phyloP scores from a whole-genome alignment of 2,113 vertebrate species.

The Forbesichthys papilliferus region DNA sequence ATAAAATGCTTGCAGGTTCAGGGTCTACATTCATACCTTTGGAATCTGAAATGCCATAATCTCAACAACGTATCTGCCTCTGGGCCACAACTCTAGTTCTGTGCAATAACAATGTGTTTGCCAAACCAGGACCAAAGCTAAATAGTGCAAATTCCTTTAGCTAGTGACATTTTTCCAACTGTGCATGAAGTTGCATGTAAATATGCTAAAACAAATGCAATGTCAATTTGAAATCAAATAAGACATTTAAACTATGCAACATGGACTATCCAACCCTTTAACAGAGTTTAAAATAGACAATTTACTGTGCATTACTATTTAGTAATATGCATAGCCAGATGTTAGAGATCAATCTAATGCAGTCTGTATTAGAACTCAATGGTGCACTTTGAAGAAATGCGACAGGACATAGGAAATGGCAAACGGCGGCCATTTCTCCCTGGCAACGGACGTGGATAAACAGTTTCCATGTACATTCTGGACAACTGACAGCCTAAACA shows the following conservation, averaged over 20 bases:
- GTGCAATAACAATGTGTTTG: constrained; percentile 42
- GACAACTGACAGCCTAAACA: constrained; percentile 37
- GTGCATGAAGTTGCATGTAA: background rate
- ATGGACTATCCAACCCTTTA: too few relatives aligned
- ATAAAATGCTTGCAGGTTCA: constrained; percentile 6
- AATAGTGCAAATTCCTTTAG: constrained; percentile 27
- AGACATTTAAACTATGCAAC: background rate
- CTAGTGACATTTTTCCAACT: constrained; percentile 31
- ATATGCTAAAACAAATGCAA: constrained; percentile 5
- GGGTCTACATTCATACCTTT: constrained; percentile 23
- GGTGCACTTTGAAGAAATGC: constrained; percentile 13
- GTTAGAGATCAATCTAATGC: constrained; percentile 23
- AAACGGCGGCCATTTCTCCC: constrained; percentile 33
- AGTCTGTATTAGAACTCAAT: constrained; percentile 35
- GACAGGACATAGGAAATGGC: constrained; percentile 56
- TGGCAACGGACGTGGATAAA: constrained; percentile 40
- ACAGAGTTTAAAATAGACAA: too few relatives aligned
- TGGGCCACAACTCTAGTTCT: constrained; percentile 24
- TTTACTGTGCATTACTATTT: too few relatives aligned
- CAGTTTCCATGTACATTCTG: constrained; percentile 49
- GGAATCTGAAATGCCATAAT: constrained; percentile 49
- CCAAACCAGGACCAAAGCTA: constrained; percentile 49
- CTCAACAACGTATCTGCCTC: constrained; percentile 41
- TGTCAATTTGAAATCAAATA: constrained; percentile 16
- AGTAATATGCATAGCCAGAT: background rate